Percentiles rank a stretch among this genome's conserved stretches.
phyloP scores from a whole-genome alignment of 1,140 invertebrate genomes.

The Anoplolepis gracilipes region DNA sequence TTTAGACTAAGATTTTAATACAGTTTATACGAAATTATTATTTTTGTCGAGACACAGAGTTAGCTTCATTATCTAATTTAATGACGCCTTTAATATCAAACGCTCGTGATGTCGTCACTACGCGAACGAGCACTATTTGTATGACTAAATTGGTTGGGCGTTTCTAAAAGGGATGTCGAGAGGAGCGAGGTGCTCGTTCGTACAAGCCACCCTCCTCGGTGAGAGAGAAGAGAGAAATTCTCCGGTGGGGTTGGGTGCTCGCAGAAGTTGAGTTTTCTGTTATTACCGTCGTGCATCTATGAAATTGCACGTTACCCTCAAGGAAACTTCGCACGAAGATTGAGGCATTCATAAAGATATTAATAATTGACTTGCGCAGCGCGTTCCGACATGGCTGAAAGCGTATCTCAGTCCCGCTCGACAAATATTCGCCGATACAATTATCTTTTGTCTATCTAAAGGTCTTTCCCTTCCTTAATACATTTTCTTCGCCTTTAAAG shows the following conservation, averaged over 20 bases:
- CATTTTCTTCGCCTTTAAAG: background rate
- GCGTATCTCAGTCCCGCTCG: constrained; percentile 1
- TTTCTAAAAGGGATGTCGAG: constrained; percentile 68
- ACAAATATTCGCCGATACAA: constrained; percentile 30
- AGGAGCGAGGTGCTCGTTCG: constrained; percentile 63
- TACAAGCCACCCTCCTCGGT: constrained; percentile 62
- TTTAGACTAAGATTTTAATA: background rate
- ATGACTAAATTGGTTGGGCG: constrained; percentile 75
- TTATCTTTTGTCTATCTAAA: constrained; percentile 27
- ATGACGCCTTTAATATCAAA: constrained; percentile 74
- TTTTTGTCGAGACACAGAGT: constrained; percentile 36
- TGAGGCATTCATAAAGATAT: constrained; percentile 62
- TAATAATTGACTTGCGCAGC: constrained; percentile 51
- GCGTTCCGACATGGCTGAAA: constrained; percentile 14
- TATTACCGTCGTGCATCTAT: constrained; percentile 60
- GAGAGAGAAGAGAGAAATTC: constrained; percentile 53
- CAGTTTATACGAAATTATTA: background rate
- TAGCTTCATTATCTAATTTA: constrained; percentile 75
- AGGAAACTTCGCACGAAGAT: constrained; percentile 57
- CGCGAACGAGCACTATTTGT: constrained; percentile 73
- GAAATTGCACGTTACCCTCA: constrained; percentile 59
- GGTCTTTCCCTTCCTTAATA: background rate
- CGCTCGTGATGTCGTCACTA: constrained; percentile 65
- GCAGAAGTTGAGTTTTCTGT: constrained; percentile 62
- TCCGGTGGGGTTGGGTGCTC: constrained; percentile 22